Evolutionary conservation across 2,888 invertebrate species (phyloP).

Genomic region (Uloborus plumipes): DNA sequence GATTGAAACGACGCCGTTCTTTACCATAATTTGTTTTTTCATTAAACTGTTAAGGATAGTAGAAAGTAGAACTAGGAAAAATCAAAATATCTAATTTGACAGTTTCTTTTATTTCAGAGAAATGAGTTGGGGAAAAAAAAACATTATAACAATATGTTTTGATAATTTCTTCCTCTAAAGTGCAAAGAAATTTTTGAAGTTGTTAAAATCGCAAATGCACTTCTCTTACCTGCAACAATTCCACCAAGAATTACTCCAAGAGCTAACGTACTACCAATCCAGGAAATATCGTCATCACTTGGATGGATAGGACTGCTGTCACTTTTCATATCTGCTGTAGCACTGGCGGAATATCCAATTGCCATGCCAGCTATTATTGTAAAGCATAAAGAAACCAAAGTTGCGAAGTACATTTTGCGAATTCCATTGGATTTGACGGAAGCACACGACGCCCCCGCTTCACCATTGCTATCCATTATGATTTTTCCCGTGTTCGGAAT

Average conservation of each 20-base stretch:
- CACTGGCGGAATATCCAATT: conserved; percentile 63
- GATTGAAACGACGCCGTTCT: too few species aligned
- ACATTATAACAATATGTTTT: too few species aligned
- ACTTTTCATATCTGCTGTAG: conserved; percentile 54
- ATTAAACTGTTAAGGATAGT: too few species aligned
- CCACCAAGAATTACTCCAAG: conserved; percentile 65
- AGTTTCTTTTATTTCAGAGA: too few species aligned
- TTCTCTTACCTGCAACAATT: conserved; percentile 53
- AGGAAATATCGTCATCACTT: conserved; percentile 37
- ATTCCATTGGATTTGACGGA: conserved; percentile 1
- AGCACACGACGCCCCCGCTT: not conserved
- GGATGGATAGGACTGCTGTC: conserved; percentile 36
- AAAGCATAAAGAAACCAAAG: conserved; percentile 37
- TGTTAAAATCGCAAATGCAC: not conserved
- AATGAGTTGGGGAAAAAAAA: too few species aligned
- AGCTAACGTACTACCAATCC: conserved; percentile 64
- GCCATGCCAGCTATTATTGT: conserved; percentile 54
- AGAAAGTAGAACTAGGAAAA: too few species aligned
- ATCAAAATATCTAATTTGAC: too few species aligned
- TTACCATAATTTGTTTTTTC: too few species aligned
- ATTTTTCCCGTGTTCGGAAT: too few species aligned
- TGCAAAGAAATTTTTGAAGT: not conserved
- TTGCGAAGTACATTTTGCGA: conserved; percentile 50
- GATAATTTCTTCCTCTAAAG: too few species aligned
- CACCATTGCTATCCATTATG: too few species aligned